These are phyloP conservation scores for Pseudochirops corinnae DNA, from an alignment of 2,797 vertebrate species.

Conservation along the genomic window DNA sequence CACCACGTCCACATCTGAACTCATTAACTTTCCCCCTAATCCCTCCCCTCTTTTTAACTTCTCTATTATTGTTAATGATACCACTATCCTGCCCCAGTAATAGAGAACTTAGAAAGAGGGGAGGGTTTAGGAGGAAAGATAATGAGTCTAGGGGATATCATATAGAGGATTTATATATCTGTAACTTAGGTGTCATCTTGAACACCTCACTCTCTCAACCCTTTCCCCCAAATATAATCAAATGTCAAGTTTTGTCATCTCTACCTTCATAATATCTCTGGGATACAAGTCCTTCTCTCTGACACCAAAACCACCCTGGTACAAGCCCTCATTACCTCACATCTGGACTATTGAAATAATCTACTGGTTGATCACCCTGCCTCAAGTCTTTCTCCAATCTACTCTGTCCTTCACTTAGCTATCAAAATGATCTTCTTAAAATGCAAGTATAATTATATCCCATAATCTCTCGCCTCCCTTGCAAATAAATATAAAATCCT, in stretches of 20 bases:
- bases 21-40: neutral
- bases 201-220: neutral
- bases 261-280: neutral
- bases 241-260: neutral
- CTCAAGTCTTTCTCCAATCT: neutral
- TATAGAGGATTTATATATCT: neutral
- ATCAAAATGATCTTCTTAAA: neutral
- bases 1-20: neutral
- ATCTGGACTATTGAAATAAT: neutral
- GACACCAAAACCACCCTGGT: neutral
- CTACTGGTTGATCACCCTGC: neutral
- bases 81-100: neutral
- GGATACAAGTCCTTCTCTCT: neutral
- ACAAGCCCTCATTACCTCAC: neutral
- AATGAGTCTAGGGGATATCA: no score
- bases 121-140: no score
- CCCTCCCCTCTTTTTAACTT: neutral
- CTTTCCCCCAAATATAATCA: neutral
- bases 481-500: neutral
- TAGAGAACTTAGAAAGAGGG: no score
- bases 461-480: neutral
- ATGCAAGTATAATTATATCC: neutral
- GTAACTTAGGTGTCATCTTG: neutral
- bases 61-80: neutral
- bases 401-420: neutral